Conservation (phyloP, 2,113 vertebrate species). For the Paraplagusia blochii region DNA sequence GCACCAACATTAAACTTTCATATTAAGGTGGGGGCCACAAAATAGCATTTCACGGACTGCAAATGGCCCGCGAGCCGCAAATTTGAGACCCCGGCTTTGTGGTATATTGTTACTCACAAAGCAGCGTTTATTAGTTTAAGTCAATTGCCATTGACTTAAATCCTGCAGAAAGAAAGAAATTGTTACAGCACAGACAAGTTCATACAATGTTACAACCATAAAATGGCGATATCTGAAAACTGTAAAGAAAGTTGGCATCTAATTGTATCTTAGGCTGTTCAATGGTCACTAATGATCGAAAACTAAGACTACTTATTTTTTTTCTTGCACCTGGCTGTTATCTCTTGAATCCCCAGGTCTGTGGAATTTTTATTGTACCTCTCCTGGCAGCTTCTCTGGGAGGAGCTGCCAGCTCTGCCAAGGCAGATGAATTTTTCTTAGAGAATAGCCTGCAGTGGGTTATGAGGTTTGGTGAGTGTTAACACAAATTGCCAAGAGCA, state of each 20-base stretch:
- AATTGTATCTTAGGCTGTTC: too few species aligned
- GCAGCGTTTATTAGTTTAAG: too few species aligned
- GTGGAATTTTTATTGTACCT: constrained; percentile 26
- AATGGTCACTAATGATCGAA: too few species aligned
- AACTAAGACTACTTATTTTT: too few species aligned
- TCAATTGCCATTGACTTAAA: too few species aligned
- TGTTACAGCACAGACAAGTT: not conserved
- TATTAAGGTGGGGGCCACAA: too few species aligned
- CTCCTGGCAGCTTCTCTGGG: not conserved
- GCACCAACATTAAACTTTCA: too few species aligned
- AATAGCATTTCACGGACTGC: too few species aligned
- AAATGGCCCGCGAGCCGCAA: too few species aligned
- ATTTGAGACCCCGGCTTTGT: too few species aligned
- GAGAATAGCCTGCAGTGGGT: constrained; percentile 3
- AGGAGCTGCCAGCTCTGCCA: constrained; percentile 9
- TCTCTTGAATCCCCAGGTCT: constrained; percentile 9
- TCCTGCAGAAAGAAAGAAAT: not conserved
- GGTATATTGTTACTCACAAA: constrained; percentile 1
- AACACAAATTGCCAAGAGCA: not conserved
- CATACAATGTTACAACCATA: not conserved
- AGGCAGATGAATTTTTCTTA: constrained; percentile 2
- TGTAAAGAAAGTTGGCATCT: not conserved
- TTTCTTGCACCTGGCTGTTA: too few species aligned
- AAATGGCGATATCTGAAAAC: not conserved
- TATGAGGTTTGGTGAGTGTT: not conserved